Conservation (phyloP, 2,797 vertebrate species). For the Lacerta viridis region DNA sequence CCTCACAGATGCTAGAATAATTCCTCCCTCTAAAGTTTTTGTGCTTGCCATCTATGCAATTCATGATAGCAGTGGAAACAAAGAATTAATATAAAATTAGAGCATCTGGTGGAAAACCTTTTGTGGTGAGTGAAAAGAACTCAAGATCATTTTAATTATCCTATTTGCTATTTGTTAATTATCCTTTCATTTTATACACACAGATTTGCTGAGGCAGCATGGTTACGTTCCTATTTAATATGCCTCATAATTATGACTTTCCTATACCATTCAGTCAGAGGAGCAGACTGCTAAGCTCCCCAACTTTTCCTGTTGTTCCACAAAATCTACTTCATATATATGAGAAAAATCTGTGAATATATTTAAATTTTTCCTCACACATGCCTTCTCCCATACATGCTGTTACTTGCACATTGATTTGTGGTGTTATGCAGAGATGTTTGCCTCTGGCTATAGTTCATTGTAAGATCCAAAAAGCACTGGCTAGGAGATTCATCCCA, state of each 20-base stretch:
- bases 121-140: conserved; percentile 10
- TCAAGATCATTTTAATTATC: conserved; percentile 22
- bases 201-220: neutral
- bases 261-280: neutral
- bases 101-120: conserved; percentile 26
- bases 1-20: conserved; percentile 21
- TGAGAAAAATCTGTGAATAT: conserved; percentile 17
- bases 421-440: rapidly evolving
- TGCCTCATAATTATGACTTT: conserved; percentile 24
- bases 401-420: neutral
- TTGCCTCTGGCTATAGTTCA: neutral
- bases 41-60: conserved; percentile 41
- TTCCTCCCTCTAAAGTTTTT: neutral
- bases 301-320: neutral
- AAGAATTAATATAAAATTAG: conserved; percentile 33
- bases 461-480: neutral
- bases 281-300: neutral
- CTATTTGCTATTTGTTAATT: conserved; percentile 34
- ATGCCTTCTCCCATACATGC: neutral
- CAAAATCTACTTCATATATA: conserved; percentile 28
- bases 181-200: conserved; percentile 6
- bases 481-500: neutral
- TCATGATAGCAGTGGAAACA: conserved; percentile 50
- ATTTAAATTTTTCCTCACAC: neutral
- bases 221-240: conserved; percentile 8